phyloP scores from a whole-genome alignment of 2,797 vertebrate species.

The Catamblyrhynchus diadema region DNA sequence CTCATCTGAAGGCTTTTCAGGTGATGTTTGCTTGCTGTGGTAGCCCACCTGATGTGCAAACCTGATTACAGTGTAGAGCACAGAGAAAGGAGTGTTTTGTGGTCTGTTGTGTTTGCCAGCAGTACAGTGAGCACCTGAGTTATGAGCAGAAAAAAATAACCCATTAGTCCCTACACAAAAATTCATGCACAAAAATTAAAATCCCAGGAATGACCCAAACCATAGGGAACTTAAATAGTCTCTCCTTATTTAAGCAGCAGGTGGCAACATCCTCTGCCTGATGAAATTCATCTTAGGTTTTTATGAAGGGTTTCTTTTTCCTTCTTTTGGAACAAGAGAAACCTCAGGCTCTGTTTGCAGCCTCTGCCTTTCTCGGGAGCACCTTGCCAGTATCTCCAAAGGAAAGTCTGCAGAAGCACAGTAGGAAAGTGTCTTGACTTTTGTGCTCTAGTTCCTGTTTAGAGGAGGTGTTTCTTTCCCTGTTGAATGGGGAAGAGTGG shows the following conservation, averaged over 20 bases:
- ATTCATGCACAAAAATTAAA: neutral
- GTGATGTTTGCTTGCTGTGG: neutral
- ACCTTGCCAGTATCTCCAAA: neutral
- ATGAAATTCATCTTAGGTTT: neutral
- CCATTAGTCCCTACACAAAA: neutral
- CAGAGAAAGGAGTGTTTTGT: neutral
- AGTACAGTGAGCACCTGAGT: neutral
- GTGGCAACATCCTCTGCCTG: constrained; percentile 30
- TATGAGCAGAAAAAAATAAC: fast-evolving
- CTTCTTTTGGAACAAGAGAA: neutral
- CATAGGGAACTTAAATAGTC: neutral
- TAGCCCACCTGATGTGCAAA: neutral
- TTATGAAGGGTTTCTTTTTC: neutral
- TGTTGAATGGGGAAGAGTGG: neutral
- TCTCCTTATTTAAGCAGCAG: constrained; percentile 12
- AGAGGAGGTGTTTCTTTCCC: neutral
- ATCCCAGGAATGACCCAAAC: neutral
- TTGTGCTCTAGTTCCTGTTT: neutral
- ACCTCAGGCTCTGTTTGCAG: neutral
- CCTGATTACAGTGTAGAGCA: neutral
- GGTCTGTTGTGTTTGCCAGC: neutral
- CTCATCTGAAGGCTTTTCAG: neutral
- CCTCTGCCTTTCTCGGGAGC: neutral
- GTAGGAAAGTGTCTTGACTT: neutral
- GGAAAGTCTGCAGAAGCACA: neutral